Conservation (phyloP, 2,113 vertebrate genomes). For the Andinoacara biseriatus region DNA sequence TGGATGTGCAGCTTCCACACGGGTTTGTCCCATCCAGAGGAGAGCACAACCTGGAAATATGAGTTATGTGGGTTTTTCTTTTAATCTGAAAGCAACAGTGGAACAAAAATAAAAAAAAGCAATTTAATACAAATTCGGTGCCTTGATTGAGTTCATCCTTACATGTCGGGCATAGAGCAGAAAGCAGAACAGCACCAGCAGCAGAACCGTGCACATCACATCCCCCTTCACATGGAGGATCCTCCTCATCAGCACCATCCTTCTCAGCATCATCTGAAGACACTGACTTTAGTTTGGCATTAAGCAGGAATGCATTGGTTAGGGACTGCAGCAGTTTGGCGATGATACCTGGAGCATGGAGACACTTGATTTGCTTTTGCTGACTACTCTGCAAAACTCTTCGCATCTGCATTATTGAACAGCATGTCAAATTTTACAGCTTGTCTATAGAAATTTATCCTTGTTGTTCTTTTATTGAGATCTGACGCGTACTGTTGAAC, state of each 20-base stretch:
- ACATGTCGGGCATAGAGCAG: constrained; percentile 86
- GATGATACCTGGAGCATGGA: not conserved
- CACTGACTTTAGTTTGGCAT: not conserved
- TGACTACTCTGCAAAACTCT: not conserved
- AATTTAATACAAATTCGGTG: not conserved
- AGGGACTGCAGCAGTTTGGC: not conserved
- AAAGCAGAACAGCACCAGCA: constrained; percentile 82
- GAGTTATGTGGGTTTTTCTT: not conserved
- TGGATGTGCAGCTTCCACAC: constrained; percentile 40
- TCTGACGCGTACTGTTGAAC: not conserved
- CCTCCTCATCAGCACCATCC: constrained; percentile 81
- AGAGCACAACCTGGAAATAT: constrained; percentile 48
- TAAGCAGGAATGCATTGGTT: not conserved
- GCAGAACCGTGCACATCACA: constrained; percentile 85
- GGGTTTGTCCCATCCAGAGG: constrained; percentile 44
- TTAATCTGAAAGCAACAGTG: not conserved
- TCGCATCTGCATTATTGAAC: too few relatives aligned
- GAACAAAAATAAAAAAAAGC: not conserved
- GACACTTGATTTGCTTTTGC: not conserved
- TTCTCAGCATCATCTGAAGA: constrained; percentile 30
- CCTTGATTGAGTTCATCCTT: not conserved
- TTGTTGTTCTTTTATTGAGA: too few relatives aligned
- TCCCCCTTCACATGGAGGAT: constrained; percentile 85
- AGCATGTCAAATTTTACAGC: too few relatives aligned
- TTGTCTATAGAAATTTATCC: too few relatives aligned